These are phyloP conservation scores for Drosophila kuntzei DNA, from an alignment of 2,888 invertebrate species.

Conservation along the genomic window DNA sequence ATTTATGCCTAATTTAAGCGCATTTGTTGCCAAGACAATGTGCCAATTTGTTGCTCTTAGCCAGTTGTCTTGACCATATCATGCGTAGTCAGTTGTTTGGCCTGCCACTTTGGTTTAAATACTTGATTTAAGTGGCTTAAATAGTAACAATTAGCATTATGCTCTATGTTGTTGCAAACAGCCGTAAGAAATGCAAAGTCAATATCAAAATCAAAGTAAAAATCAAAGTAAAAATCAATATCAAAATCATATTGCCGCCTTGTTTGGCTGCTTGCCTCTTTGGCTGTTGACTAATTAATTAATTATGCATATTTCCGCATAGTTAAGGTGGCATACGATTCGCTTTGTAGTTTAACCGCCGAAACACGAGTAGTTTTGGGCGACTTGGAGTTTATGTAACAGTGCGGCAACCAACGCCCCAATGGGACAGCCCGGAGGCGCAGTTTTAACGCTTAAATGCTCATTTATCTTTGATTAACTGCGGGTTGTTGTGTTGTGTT, in stretches of 20 bases:
- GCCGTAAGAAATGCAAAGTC: conserved; percentile 43
- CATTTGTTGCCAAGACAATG: conserved; percentile 65
- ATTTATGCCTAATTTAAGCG: conserved; percentile 67
- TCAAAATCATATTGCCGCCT: conserved; percentile 28
- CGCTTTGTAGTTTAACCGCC: conserved; percentile 69
- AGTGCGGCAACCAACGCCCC: conserved; percentile 65
- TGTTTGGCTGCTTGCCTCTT: conserved; percentile 17
- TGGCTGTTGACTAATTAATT: conserved; percentile 69
- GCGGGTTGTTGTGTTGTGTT: conserved; percentile 32
- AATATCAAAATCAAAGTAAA: conserved; percentile 23
- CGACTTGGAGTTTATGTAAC: conserved; percentile 63
- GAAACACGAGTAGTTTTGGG: conserved; percentile 60
- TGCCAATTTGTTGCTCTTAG: conserved; percentile 50
- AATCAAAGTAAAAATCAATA: conserved; percentile 34
- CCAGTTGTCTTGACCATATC: conserved; percentile 23
- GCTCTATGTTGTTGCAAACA: neutral
- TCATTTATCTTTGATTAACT: conserved; percentile 73
- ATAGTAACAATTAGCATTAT: conserved; percentile 16
- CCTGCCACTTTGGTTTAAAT: conserved; percentile 32
- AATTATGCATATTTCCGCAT: conserved; percentile 77
- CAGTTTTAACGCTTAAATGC: conserved; percentile 68
- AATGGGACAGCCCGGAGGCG: conserved; percentile 47
- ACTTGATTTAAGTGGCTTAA: conserved; percentile 10
- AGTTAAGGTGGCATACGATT: conserved; percentile 46
- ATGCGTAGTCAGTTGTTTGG: conserved; percentile 14